Percentiles rank a stretch among this genome's conserved stretches.
These are phyloP conservation scores for Sinosuthora webbiana DNA, from an alignment of 2,113 vertebrate genomes.

Conservation along the genomic window DNA sequence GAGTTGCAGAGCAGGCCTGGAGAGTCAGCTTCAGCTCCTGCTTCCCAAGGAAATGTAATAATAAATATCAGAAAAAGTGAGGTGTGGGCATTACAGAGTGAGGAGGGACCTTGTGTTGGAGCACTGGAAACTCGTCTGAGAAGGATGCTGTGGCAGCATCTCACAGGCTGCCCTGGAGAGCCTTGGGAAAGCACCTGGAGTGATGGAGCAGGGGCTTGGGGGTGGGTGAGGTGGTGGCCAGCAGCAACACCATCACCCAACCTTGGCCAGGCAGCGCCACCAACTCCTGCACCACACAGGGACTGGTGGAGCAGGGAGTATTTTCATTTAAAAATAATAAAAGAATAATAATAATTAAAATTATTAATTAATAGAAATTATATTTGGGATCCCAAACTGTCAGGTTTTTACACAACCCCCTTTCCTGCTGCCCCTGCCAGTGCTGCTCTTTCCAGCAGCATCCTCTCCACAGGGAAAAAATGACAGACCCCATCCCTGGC, in stretches of 20 bases:
- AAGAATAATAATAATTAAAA: background rate
- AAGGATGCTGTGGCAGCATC: background rate
- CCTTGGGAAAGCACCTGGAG: background rate
- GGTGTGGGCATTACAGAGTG: background rate
- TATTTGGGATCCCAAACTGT: background rate
- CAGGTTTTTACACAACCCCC: constrained; percentile 23
- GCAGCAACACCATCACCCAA: background rate
- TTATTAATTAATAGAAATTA: background rate
- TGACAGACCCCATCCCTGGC: constrained; percentile 82
- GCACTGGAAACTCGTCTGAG: fast-evolving
- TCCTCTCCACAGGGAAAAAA: constrained; percentile 76
- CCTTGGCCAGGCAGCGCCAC: background rate
- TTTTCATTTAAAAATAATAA: background rate
- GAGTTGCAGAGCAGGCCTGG: background rate
- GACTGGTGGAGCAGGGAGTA: background rate
- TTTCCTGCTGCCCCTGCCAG: constrained; percentile 76
- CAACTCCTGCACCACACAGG: background rate
- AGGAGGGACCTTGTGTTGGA: background rate
- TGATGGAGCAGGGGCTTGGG: fast-evolving
- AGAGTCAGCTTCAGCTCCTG: background rate
- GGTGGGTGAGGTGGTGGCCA: background rate
- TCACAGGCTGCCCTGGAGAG: fast-evolving
- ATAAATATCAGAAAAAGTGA: background rate
- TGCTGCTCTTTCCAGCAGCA: constrained; percentile 60
- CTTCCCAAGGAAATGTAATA: background rate